These are phyloP conservation scores for Tetragnatha montana DNA, from an alignment of 2,888 invertebrate species.

Conservation along the genomic window DNA sequence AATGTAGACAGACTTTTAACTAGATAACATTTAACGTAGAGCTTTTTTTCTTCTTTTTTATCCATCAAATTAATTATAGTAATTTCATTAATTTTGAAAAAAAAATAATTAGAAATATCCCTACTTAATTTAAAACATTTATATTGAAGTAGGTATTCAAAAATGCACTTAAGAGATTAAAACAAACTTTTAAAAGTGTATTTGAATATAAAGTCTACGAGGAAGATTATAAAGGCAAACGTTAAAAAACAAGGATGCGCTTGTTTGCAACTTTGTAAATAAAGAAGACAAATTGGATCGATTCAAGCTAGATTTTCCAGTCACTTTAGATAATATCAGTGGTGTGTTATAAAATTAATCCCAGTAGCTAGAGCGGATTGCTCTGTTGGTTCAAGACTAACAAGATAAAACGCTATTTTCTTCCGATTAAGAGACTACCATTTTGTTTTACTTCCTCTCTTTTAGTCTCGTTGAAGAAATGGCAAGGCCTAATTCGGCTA, in stretches of 20 bases:
- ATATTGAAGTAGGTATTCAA: too few species aligned
- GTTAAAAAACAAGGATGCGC: too few species aligned
- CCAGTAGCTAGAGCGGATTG: conserved; percentile 2
- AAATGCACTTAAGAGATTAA: too few species aligned
- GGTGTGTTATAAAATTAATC: conserved; percentile 38
- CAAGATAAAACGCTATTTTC: not conserved
- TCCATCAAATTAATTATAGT: too few species aligned
- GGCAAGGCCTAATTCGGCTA: not conserved
- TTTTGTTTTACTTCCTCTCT: not conserved
- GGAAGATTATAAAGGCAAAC: too few species aligned
- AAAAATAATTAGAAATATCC: too few species aligned
- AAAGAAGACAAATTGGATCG: not conserved
- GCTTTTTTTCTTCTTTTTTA: too few species aligned
- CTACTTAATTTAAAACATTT: too few species aligned
- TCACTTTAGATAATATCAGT: conserved; percentile 12
- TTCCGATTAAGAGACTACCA: not conserved
- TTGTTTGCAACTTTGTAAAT: conserved; percentile 3
- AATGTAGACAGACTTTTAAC: not conserved
- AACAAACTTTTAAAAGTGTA: too few species aligned
- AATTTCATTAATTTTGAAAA: too few species aligned
- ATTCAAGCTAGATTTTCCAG: not conserved
- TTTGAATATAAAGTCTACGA: too few species aligned
- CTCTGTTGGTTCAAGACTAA: not conserved
- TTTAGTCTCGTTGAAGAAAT: not conserved
- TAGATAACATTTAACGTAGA: too few species aligned